A percentile compares a stretch with the other conserved stretches of the same genome.
These are phyloP conservation scores for Tamandua tetradactyla DNA, from an alignment of 2,797 vertebrate species.

Conservation along the genomic window DNA sequence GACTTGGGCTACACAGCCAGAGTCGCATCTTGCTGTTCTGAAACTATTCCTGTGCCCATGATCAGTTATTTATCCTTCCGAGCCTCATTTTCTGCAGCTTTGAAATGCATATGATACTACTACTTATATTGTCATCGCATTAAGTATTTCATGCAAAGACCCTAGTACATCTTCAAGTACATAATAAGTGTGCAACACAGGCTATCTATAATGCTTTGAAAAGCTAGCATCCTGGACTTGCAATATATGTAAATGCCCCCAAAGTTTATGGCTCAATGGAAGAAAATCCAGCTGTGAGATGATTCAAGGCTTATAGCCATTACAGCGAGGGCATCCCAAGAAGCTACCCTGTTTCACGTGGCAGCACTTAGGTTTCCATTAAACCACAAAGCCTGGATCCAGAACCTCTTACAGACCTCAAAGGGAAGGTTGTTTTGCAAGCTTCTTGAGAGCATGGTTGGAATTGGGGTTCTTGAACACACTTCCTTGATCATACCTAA, in stretches of 20 bases:
- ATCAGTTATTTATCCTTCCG: background rate
- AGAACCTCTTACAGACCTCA: background rate
- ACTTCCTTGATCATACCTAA: background rate
- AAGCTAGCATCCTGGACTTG: background rate
- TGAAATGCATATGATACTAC: background rate
- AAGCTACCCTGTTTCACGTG: background rate
- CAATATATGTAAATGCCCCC: background rate
- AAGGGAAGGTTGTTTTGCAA: background rate
- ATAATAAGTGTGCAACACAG: background rate
- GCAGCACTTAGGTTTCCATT: background rate
- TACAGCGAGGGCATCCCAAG: background rate
- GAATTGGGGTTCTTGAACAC: background rate
- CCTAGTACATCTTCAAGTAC: background rate
- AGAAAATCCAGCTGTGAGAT: background rate
- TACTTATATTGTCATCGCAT: background rate
- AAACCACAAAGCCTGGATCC: background rate
- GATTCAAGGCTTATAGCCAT: background rate
- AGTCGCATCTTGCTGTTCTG: accelerated
- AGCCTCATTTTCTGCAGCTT: background rate
- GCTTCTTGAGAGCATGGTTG: background rate
- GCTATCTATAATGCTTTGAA: background rate
- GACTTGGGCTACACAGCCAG: background rate
- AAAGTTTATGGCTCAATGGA: background rate
- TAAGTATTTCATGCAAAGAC: background rate
- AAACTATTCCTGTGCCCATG: background rate